Evolutionary conservation across 1,140 invertebrate species (phyloP).

Genomic region (Lamellibrachia luymesi): DNA sequence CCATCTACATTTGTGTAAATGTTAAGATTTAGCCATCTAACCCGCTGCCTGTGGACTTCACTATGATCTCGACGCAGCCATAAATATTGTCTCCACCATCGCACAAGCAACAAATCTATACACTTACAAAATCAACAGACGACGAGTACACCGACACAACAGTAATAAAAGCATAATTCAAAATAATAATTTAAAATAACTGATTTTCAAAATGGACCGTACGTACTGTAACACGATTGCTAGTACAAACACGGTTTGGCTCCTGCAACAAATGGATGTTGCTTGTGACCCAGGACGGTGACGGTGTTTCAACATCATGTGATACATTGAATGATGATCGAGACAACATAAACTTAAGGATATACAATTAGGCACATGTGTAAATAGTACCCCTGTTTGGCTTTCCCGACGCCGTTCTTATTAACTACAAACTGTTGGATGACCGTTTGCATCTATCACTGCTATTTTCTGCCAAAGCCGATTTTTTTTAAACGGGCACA

Average conservation of each 20-base stretch:
- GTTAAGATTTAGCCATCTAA: not conserved
- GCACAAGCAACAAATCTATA: not conserved
- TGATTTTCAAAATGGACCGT: not conserved
- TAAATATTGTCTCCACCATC: not conserved
- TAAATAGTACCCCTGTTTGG: not conserved
- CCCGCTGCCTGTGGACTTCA: not conserved
- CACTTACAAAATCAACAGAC: not conserved
- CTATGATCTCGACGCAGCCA: not conserved
- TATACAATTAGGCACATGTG: not conserved
- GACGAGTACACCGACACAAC: not conserved
- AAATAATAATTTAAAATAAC: not conserved
- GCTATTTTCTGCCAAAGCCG: too few relatives aligned
- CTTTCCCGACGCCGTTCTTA: not conserved
- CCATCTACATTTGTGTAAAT: not conserved
- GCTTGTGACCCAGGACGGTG: not conserved
- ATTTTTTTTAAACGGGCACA: too few relatives aligned
- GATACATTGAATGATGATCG: not conserved
- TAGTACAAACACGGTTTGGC: not conserved
- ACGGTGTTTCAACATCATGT: not conserved
- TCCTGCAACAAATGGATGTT: not conserved
- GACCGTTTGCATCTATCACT: not conserved
- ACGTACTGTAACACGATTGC: not conserved
- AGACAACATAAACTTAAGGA: not conserved
- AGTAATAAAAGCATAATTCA: slow-evolving; percentile 1
- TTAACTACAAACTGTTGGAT: not conserved